phyloP scores from a whole-genome alignment of 2,113 vertebrate species.

The Oreotrochilus melanogaster region DNA sequence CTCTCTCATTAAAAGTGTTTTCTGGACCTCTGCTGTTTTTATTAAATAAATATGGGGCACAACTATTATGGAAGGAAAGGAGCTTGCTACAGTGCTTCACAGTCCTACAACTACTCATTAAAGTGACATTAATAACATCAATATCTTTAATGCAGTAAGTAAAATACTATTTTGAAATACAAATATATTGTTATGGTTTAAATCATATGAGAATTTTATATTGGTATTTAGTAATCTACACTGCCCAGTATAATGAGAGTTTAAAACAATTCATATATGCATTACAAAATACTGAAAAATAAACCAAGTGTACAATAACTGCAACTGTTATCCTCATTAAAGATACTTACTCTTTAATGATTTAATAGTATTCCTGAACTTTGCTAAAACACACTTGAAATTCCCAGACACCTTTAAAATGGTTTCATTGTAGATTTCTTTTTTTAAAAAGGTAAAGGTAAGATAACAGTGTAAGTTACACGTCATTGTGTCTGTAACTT shows the following conservation, averaged over 20 bases:
- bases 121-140: neutral
- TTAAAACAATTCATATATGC: neutral
- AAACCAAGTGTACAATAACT: neutral
- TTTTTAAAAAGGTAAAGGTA: neutral
- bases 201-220: neutral
- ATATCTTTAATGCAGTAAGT: neutral
- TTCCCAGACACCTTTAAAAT: neutral
- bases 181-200: neutral
- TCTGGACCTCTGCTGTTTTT: neutral
- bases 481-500: conserved; percentile 17
- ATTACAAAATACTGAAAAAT: neutral
- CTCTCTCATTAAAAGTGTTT: neutral
- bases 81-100: neutral
- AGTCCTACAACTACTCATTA: neutral
- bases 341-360: neutral
- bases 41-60: neutral
- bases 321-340: neutral
- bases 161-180: neutral
- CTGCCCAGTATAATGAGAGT: neutral
- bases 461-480: conserved; percentile 32
- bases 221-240: neutral
- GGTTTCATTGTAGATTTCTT: neutral
- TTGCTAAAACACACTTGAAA: neutral
- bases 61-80: neutral
- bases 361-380: neutral